Conservation (phyloP, 1,140 invertebrate genomes). For the Metopolophium dirhodum region DNA sequence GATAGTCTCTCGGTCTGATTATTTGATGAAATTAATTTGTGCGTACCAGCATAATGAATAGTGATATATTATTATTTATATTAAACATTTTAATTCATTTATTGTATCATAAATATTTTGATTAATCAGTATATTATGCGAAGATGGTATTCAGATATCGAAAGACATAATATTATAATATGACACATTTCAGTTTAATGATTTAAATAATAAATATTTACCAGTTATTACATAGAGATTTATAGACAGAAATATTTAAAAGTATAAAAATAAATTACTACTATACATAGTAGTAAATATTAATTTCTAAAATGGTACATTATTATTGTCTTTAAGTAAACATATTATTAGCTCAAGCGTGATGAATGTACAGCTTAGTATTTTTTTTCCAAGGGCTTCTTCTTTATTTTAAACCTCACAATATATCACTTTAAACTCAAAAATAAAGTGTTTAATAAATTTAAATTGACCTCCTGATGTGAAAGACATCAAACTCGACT, state of each 20-base stretch:
- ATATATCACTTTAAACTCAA: not conserved
- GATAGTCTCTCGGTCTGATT: not conserved
- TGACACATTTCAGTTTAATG: not conserved
- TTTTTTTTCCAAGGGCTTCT: not conserved
- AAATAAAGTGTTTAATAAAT: constrained; percentile 26
- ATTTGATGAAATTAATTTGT: not conserved
- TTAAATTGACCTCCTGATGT: constrained; percentile 18
- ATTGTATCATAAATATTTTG: not conserved
- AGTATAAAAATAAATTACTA: no score
- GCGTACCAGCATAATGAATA: no score
- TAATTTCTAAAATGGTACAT: no score
- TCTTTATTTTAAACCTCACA: not conserved
- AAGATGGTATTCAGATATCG: not conserved
- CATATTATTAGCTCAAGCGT: no score
- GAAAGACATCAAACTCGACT: constrained; percentile 43
- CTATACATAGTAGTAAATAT: no score
- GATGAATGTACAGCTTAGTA: not conserved
- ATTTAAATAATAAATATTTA: not conserved
- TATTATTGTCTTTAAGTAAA: no score
- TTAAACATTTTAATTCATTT: no score
- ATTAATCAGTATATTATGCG: not conserved
- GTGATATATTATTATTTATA: not conserved
- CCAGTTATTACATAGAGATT: not conserved
- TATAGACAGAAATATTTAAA: no score
- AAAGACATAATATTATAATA: not conserved